phyloP scores from a whole-genome alignment of 2,797 vertebrate genomes.

The Parambassis ranga region DNA sequence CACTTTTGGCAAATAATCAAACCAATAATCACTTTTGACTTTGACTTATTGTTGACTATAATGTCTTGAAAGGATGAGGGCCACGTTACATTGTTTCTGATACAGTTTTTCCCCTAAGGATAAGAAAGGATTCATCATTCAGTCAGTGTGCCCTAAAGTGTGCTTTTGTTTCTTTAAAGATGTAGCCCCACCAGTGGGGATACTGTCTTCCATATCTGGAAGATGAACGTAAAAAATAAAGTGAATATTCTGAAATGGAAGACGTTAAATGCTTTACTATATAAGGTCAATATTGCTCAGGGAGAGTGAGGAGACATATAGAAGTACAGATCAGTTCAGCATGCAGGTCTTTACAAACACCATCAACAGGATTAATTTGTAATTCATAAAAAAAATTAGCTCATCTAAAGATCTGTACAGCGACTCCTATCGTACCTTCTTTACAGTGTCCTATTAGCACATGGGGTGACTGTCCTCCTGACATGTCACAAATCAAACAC shows the following conservation, averaged over 20 bases:
- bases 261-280: slow-evolving; percentile 58
- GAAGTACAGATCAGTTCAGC: slow-evolving; percentile 50
- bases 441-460: slow-evolving; percentile 33
- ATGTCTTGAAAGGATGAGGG: background rate
- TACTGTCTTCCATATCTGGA: slow-evolving; percentile 4
- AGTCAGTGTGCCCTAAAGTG: slow-evolving; percentile 20
- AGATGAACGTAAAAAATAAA: slow-evolving; percentile 30
- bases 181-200: slow-evolving; percentile 14
- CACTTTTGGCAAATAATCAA: slow-evolving; percentile 60
- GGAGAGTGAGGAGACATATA: slow-evolving; percentile 21
- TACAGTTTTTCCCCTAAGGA: slow-evolving; percentile 1
- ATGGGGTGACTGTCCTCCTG: slow-evolving; percentile 21
- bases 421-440: slow-evolving; percentile 27
- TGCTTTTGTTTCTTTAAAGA: slow-evolving; percentile 51
- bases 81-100: slow-evolving; percentile 1
- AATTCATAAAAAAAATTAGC: slow-evolving; percentile 52
- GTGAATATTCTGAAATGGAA: slow-evolving; percentile 61
- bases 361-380: slow-evolving; percentile 51
- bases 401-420: slow-evolving; percentile 40
- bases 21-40: slow-evolving; percentile 6
- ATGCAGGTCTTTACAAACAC: slow-evolving; percentile 69
- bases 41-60: slow-evolving; percentile 3
- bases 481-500: slow-evolving; percentile 34
- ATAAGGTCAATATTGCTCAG: slow-evolving; percentile 42
- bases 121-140: slow-evolving; percentile 1